A percentile compares a stretch with the other conserved stretches of the same genome.
phyloP scores from a whole-genome alignment of 1,140 invertebrate genomes.

The Lycorma delicatula region DNA sequence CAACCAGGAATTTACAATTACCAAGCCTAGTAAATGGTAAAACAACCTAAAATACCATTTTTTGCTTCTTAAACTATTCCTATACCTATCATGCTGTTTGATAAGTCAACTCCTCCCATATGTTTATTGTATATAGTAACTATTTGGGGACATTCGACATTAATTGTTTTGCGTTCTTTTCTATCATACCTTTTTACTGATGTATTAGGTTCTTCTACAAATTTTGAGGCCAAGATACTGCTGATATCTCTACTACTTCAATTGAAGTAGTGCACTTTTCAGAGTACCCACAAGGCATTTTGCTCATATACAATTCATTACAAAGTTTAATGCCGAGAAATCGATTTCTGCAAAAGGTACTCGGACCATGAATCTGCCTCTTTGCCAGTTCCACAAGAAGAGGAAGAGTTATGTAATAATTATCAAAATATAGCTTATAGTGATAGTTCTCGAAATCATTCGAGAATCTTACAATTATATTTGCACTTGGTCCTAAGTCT shows the following conservation, averaged over 20 bases:
- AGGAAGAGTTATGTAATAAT: conserved; percentile 25
- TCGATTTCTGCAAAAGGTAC: conserved; percentile 23
- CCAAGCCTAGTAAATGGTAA: too few relatives aligned
- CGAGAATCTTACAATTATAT: conserved; percentile 24
- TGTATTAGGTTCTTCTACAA: conserved; percentile 26
- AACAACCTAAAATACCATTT: conserved; percentile 18
- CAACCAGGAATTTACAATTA: too few relatives aligned
- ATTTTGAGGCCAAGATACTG: conserved; percentile 30
- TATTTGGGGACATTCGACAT: conserved; percentile 13
- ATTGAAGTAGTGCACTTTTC: conserved; percentile 15
- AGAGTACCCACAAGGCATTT: conserved; percentile 20
- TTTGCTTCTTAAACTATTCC: conserved; percentile 28
- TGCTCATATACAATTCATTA: conserved; percentile 21
- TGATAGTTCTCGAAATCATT: conserved; percentile 14
- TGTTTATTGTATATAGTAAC: conserved; percentile 24
- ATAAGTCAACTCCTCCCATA: conserved; percentile 34
- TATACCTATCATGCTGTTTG: conserved; percentile 31
- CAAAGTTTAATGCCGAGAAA: conserved; percentile 21
- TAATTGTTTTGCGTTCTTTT: neutral
- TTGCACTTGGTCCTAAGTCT: conserved; percentile 22
- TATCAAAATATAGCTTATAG: conserved; percentile 28
- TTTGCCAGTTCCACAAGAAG: conserved; percentile 20
- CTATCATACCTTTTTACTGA: conserved; percentile 18
- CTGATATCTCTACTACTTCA: conserved; percentile 20
- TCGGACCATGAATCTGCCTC: conserved; percentile 18